Percentiles rank a stretch among this genome's conserved stretches.
These are phyloP conservation scores for Morelia viridis DNA, from an alignment of 2,797 vertebrate species.

Conservation along the genomic window DNA sequence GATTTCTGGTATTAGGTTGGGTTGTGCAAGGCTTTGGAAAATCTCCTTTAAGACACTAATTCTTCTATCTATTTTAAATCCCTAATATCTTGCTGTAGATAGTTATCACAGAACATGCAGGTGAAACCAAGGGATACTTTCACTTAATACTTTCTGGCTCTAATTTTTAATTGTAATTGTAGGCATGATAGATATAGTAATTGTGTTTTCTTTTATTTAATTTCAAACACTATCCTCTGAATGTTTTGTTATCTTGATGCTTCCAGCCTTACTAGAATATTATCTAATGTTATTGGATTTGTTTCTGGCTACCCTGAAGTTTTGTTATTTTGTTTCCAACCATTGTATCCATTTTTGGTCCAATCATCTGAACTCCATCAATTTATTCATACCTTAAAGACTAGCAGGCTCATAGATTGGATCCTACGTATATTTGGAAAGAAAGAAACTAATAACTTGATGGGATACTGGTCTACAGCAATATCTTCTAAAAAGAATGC, in stretches of 20 bases:
- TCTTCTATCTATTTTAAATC: neutral
- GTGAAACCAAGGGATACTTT: neutral
- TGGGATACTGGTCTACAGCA: slow-evolving; percentile 68
- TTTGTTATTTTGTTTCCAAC: slow-evolving; percentile 67
- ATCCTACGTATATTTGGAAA: slow-evolving; percentile 66
- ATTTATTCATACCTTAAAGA: slow-evolving; percentile 72
- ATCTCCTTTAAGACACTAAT: neutral
- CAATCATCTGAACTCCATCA: slow-evolving; percentile 72
- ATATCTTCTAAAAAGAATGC: slow-evolving; percentile 67
- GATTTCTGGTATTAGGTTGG: neutral
- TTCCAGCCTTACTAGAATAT: neutral
- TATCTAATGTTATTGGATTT: slow-evolving; percentile 27
- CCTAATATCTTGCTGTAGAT: neutral
- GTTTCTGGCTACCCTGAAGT: slow-evolving; percentile 44
- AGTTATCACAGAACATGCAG: neutral
- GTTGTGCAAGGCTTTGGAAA: neutral
- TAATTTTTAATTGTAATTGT: neutral
- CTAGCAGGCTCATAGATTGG: slow-evolving; percentile 70
- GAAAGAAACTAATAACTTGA: slow-evolving; percentile 69
- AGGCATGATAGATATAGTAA: neutral
- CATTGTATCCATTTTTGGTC: slow-evolving; percentile 68
- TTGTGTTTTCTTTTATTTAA: neutral
- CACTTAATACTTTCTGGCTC: neutral
- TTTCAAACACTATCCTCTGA: neutral
- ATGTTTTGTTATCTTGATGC: neutral